Base-by-base conservation (phyloP, 2,888 invertebrate genomes). In the Odontocolon sp. region DNA sequence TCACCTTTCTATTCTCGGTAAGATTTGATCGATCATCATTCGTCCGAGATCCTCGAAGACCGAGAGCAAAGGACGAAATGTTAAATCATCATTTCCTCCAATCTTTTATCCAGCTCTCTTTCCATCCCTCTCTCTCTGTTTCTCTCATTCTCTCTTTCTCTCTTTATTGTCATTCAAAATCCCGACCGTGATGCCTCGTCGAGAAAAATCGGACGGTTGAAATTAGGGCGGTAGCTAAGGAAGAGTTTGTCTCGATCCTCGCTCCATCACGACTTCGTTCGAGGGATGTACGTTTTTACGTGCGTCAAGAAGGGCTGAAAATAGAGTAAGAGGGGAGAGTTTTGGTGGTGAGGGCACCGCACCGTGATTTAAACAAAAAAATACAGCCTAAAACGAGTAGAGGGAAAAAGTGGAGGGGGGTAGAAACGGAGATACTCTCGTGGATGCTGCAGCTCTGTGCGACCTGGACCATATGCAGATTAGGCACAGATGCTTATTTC, bases 401-500 rank as follows among this genome's bases (percentile, higher is more conserved):
- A 63, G 21, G 14, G 45, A 16, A 31, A 11, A 67, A 45, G 31
- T 52, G 54, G 52, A 68, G 61, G 47, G 26, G 36, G 18, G 36
- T 38, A n/a, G n/a, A n/a, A n/a, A n/a, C n/a, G n/a, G n/a, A n/a
- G n/a, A n/a, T n/a, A n/a, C n/a, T n/a, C n/a, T n/a, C n/a, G n/a
- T n/a, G n/a, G n/a, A n/a, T n/a, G n/a, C n/a, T n/a, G n/a, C n/a
- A n/a, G n/a, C n/a, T n/a, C n/a, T 54, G 72, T 74, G 80, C 82
- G 82, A 85, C 82, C 72, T 85, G 87, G 87, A 87, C 87, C 89
- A 85, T 89, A 89, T 89, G 89, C 88, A 89, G 87, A 90, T 89
- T 85, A 87, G 86, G 86, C 84, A 88, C 89, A 89, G 87, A 89
- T 89, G 89, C 88, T 84, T 86, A 81, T 81, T 80, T 73, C 80